Evolutionary conservation across 1,140 invertebrate genomes (phyloP).

Genomic region (Nixonia krombeini): DNA sequence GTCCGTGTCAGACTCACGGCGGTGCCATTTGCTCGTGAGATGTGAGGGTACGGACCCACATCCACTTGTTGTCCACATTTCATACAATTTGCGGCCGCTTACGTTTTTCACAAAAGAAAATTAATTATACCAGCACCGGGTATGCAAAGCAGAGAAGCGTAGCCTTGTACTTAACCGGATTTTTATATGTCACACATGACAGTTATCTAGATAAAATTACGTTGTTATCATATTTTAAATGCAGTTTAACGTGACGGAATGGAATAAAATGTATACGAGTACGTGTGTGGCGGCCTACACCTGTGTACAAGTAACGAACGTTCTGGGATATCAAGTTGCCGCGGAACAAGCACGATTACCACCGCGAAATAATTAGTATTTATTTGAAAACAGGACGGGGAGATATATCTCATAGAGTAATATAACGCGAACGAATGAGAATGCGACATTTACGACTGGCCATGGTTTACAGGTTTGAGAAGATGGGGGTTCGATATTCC

Average conservation of each 20-base stretch:
- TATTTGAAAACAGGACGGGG: too few relatives aligned
- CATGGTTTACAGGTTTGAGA: too few relatives aligned
- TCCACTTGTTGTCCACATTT: slow-evolving; percentile 44
- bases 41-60: slow-evolving; percentile 38
- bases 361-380: too few relatives aligned
- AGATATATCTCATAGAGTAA: too few relatives aligned
- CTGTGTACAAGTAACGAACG: too few relatives aligned
- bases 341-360: too few relatives aligned
- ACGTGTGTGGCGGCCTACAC: too few relatives aligned
- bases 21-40: slow-evolving; percentile 39
- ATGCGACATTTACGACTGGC: too few relatives aligned
- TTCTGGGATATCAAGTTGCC: too few relatives aligned
- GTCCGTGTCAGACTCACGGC: slow-evolving; percentile 33
- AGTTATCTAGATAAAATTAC: slow-evolving; percentile 41
- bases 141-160: slow-evolving; percentile 43
- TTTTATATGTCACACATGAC: slow-evolving; percentile 45
- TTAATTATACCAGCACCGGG: slow-evolving; percentile 46
- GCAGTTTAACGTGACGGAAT: slow-evolving; percentile 26
- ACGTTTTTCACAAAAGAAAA: slow-evolving; percentile 47
- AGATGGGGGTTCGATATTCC: too few relatives aligned
- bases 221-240: slow-evolving; percentile 39
- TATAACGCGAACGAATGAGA: too few relatives aligned
- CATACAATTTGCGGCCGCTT: slow-evolving; percentile 36
- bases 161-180: slow-evolving; percentile 43
- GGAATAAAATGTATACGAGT: too few relatives aligned